Conservation (phyloP, 2,888 invertebrate species). For the Sisyra nigra region DNA sequence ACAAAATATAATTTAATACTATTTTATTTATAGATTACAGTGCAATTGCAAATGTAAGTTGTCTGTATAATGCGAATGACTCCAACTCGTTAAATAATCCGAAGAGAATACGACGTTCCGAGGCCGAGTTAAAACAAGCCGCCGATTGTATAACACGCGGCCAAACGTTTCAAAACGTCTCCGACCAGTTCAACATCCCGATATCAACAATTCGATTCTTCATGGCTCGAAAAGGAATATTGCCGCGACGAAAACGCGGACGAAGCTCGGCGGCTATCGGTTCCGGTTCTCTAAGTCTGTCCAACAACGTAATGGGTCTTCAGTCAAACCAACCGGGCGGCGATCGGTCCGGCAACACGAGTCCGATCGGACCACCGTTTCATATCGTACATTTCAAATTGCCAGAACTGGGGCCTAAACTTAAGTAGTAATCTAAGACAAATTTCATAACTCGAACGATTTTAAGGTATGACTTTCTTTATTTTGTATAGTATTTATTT, state of each 20-base stretch:
- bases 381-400: slow-evolving; percentile 64
- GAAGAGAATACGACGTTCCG: slow-evolving; percentile 53
- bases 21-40: slow-evolving; percentile 6
- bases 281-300: slow-evolving; percentile 19
- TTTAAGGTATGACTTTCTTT: slow-evolving; percentile 1
- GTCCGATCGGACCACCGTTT: slow-evolving; percentile 55
- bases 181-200: slow-evolving; percentile 75
- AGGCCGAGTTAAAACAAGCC: slow-evolving; percentile 59
- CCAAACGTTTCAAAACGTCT: slow-evolving; percentile 74
- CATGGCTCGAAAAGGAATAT: slow-evolving; percentile 73
- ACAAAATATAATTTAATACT: no score
- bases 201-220: slow-evolving; percentile 74
- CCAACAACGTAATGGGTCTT: slow-evolving; percentile 10
- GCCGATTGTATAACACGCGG: slow-evolving; percentile 77
- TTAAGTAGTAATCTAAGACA: slow-evolving; percentile 20
- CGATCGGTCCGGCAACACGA: slow-evolving; percentile 30
- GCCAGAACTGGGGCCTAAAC: slow-evolving; percentile 39
- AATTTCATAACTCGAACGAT: slow-evolving; percentile 4
- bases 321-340: slow-evolving; percentile 22
- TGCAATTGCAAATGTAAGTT: slow-evolving; percentile 47
- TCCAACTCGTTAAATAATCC: slow-evolving; percentile 16
- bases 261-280: slow-evolving; percentile 35
- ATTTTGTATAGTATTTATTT: neutral
- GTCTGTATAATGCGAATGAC: slow-evolving; percentile 35
- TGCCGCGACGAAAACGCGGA: slow-evolving; percentile 63